These are phyloP conservation scores for Ashinkailepas kermadecensis DNA, from an alignment of 2,888 invertebrate species.

Conservation along the genomic window DNA sequence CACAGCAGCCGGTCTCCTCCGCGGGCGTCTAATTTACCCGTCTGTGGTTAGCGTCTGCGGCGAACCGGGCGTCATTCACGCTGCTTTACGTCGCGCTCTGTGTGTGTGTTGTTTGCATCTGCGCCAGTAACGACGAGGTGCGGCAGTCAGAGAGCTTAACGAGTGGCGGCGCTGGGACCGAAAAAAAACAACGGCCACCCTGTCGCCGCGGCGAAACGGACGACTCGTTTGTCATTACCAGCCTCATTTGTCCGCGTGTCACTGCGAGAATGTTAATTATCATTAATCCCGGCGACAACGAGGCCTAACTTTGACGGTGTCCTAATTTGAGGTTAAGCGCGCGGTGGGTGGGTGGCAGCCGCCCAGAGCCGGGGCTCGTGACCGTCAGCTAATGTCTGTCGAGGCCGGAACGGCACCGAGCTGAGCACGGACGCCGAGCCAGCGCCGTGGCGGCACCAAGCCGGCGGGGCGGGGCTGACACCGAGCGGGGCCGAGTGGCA, in stretches of 20 bases:
- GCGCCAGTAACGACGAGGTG: too few species aligned
- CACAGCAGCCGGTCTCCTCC: too few species aligned
- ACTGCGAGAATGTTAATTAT: slow-evolving; percentile 12
- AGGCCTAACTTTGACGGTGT: not conserved
- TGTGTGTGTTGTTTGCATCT: too few species aligned
- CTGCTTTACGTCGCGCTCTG: too few species aligned
- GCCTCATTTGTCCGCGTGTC: slow-evolving; percentile 9
- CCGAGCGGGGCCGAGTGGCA: too few species aligned
- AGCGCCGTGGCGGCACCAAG: too few species aligned
- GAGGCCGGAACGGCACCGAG: too few species aligned
- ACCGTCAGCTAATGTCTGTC: too few species aligned
- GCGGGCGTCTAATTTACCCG: too few species aligned
- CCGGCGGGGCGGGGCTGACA: too few species aligned
- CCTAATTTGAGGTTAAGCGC: slow-evolving; percentile 2
- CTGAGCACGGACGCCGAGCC: too few species aligned
- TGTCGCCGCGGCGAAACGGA: not conserved
- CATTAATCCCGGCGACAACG: slow-evolving; percentile 20
- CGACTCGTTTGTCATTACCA: slow-evolving; percentile 4
- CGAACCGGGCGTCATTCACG: not conserved
- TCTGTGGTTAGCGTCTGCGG: not conserved
- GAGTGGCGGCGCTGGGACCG: not conserved
- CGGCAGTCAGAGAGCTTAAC: not conserved
- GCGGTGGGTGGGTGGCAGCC: not conserved
- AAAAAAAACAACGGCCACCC: not conserved
- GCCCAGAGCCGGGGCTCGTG: not conserved